Percentiles rank a stretch among this genome's conserved stretches.
These are phyloP conservation scores for Myripristis murdjan DNA, from an alignment of 2,797 vertebrate species.

Conservation along the genomic window DNA sequence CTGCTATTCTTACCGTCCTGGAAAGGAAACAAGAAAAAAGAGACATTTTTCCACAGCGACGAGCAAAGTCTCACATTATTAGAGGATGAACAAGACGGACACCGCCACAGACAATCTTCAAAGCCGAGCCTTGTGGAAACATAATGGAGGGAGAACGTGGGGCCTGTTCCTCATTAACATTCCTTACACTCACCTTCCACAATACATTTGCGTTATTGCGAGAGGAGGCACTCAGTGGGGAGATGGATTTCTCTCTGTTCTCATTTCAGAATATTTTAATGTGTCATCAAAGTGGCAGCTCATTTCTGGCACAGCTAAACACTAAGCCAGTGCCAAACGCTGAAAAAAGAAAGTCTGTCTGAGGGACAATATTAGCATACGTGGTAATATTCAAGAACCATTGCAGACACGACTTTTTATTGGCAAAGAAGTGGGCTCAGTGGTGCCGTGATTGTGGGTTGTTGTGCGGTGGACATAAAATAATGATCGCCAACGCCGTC, in stretches of 20 bases:
- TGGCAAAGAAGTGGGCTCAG: conserved; percentile 46
- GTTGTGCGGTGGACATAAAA: conserved; percentile 46
- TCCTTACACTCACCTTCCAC: conserved; percentile 59
- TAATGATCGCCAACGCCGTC: conserved; percentile 26
- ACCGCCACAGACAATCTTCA: conserved; percentile 16
- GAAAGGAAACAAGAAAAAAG: too few relatives aligned
- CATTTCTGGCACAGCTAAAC: conserved; percentile 47
- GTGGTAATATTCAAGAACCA: conserved; percentile 30
- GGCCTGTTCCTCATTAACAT: conserved; percentile 57
- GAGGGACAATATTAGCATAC: conserved; percentile 59
- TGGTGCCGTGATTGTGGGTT: conserved; percentile 37
- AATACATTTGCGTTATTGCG: conserved; percentile 29
- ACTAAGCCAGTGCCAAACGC: conserved; percentile 50
- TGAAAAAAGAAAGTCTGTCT: conserved; percentile 45
- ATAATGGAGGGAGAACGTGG: conserved; percentile 30
- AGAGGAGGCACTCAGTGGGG: conserved; percentile 53
- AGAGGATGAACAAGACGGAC: conserved; percentile 14
- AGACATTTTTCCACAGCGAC: conserved; percentile 11
- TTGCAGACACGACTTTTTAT: conserved; percentile 52
- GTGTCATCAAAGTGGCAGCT: conserved; percentile 67
- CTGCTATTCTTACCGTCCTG: not conserved
- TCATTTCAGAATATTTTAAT: conserved; percentile 62
- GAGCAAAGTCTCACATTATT: conserved; percentile 17
- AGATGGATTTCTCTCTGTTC: conserved; percentile 55
- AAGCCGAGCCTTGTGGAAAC: conserved; percentile 27